Base-by-base conservation (phyloP, 2,113 vertebrate genomes). In the Paraplagusia blochii region DNA sequence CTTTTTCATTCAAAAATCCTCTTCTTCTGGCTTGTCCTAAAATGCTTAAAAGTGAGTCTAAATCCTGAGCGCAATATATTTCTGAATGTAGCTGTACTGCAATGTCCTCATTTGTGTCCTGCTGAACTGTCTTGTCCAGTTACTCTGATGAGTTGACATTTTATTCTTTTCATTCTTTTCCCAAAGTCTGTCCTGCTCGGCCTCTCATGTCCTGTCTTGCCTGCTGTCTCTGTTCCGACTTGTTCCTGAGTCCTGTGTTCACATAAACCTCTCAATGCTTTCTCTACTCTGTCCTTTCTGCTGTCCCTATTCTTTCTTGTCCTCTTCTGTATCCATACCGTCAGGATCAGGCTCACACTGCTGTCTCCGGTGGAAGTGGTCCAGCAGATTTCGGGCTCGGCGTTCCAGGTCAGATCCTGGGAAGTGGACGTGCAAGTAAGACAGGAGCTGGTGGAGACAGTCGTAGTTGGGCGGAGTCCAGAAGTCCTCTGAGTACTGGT, bases 401-500 rank as follows among this genome's bases (percentile, higher is more conserved):
- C 97, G 93, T 79, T 98, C 95, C 88, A 99, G 89, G 87, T 98
- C 95, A 0, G 96, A 99, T 42, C 95, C 93, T 0, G 91, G 94
- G 85, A 95, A 93, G 89, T 95, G 95, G 66, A 90, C 88, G 59
- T 89, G 92, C 34, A 99, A 91, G 1, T 97, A 98, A 35, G 93
- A 87, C 79, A 96, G 87, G 16, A 99, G 94, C 79, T 96, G 94
- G 84, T 92, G 93, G 56, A 98, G 91, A 79, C 93, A 96, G 80
- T 90, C 14, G 0, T 94, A 95, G 66, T 92, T 92, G 0, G 95
- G 96, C 0, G 94, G 95, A 53, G 83, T 94, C 71, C 93, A 94
- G 90, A 99, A 99, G 69, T 99, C 96, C 81, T 99, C 97, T 0
- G 96, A 98, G 80, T 98, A 99, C 87, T 99, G 96, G 86, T 99